Conservation (phyloP, 1,140 invertebrate genomes). For the Chrysopa pallens region DNA sequence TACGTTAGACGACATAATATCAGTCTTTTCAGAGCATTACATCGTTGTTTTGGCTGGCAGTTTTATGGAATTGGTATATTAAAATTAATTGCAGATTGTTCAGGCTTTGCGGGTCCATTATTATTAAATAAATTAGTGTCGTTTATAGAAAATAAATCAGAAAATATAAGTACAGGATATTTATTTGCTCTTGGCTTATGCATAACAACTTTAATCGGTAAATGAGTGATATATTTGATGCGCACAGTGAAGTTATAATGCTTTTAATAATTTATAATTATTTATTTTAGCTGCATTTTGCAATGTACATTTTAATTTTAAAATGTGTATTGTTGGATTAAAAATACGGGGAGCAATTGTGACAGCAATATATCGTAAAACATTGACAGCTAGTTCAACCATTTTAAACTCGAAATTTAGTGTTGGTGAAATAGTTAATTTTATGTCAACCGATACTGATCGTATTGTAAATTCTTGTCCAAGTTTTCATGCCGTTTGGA, state of each 20-base stretch:
- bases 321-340: slow-evolving; percentile 64
- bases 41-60: slow-evolving; percentile 65
- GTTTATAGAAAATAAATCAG: slow-evolving; percentile 58
- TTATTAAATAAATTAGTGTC: slow-evolving; percentile 65
- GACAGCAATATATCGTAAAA: slow-evolving; percentile 73
- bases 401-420: slow-evolving; percentile 39
- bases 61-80: slow-evolving; percentile 81
- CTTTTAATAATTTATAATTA: slow-evolving; percentile 4
- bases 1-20: slow-evolving; percentile 27
- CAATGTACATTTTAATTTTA: slow-evolving; percentile 78
- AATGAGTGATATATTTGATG: slow-evolving; percentile 5
- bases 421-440: slow-evolving; percentile 83
- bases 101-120: slow-evolving; percentile 76
- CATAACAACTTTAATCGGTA: slow-evolving; percentile 41
- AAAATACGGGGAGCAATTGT: slow-evolving; percentile 75
- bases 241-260: background rate
- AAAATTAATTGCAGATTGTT: slow-evolving; percentile 65
- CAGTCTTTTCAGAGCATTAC: slow-evolving; percentile 53
- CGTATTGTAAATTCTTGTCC: slow-evolving; percentile 89
- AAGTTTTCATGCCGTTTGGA: slow-evolving; percentile 94
- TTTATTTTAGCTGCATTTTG: slow-evolving; percentile 45
- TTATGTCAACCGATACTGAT: slow-evolving; percentile 92
- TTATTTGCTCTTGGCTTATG: slow-evolving; percentile 60
- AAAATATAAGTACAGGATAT: slow-evolving; percentile 52
- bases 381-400: slow-evolving; percentile 37